These are phyloP conservation scores for Gari tellinella DNA, from an alignment of 2,888 invertebrate genomes.

Conservation along the genomic window DNA sequence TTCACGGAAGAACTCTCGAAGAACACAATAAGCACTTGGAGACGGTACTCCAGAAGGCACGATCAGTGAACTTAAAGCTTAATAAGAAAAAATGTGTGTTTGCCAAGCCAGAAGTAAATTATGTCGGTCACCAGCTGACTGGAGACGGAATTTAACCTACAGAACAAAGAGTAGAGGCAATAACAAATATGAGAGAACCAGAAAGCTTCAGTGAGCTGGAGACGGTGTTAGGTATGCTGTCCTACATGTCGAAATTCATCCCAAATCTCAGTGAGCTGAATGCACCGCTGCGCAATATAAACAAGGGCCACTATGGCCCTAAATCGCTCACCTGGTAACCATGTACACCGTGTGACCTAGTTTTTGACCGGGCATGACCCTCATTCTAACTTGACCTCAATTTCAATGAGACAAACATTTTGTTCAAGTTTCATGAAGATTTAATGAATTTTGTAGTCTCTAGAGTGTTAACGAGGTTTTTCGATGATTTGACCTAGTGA, in stretches of 20 bases:
- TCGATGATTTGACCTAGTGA: no score
- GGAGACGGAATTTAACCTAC: constrained; percentile 37
- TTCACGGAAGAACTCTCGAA: constrained; percentile 37
- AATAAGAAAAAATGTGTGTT: constrained; percentile 34
- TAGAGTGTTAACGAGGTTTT: no score
- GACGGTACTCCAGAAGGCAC: constrained; percentile 23
- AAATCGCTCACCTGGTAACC: no score
- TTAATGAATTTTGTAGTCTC: no score
- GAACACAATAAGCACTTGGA: constrained; percentile 31
- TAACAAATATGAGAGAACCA: constrained; percentile 23
- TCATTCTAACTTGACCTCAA: no score
- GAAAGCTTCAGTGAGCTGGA: constrained; percentile 26
- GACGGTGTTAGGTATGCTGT: constrained; percentile 29
- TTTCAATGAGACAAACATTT: no score
- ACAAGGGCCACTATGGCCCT: no score
- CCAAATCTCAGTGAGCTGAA: constrained; percentile 14
- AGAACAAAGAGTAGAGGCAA: constrained; percentile 16
- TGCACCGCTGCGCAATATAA: no score
- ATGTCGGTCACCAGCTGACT: constrained; percentile 40
- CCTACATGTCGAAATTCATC: constrained; percentile 33
- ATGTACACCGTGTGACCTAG: no score
- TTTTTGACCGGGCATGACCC: no score
- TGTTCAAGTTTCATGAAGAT: no score
- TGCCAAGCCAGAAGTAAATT: constrained; percentile 33
- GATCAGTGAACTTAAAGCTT: constrained; percentile 33